Conservation (phyloP, 1,140 invertebrate species). For the Paramacrobiotus metropolitanus region DNA sequence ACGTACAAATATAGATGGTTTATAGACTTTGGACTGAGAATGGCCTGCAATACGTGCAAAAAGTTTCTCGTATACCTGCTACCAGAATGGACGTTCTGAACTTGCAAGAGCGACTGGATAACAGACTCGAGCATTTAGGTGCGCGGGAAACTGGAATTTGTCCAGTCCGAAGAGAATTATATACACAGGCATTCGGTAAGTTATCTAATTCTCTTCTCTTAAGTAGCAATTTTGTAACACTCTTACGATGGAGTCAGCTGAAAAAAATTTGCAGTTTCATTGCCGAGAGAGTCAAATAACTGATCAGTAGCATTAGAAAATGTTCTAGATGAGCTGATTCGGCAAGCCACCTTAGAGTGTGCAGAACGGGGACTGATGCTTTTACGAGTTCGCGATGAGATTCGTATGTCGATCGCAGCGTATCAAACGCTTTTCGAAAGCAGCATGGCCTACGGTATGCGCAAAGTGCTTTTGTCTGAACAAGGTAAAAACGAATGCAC, state of each 20-base stretch:
- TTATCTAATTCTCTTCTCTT: constrained; percentile 9
- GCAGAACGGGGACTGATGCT: constrained; percentile 80
- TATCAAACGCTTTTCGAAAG: constrained; percentile 87
- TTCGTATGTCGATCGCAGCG: constrained; percentile 79
- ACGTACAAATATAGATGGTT: constrained; percentile 5
- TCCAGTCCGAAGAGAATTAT: constrained; percentile 70
- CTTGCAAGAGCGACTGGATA: constrained; percentile 79
- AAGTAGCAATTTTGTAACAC: no score
- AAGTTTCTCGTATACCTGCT: constrained; percentile 73
- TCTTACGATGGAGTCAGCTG: no score
- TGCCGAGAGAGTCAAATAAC: background rate
- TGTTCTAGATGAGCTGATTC: constrained; percentile 54
- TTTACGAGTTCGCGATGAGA: constrained; percentile 73
- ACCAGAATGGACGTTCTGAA: constrained; percentile 81
- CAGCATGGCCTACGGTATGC: constrained; percentile 86
- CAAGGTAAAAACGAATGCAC: constrained; percentile 36
- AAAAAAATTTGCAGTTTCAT: no score
- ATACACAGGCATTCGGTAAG: constrained; percentile 84
- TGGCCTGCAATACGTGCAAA: constrained; percentile 30
- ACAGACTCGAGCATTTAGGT: constrained; percentile 61
- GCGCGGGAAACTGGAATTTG: constrained; percentile 90
- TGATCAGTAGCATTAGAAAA: background rate
- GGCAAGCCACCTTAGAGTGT: constrained; percentile 90
- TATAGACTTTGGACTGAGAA: constrained; percentile 47
- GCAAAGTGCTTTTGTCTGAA: constrained; percentile 57